Evolutionary conservation across 2,888 invertebrate species (phyloP).

Genomic region (Tetanocera ferruginea): DNA sequence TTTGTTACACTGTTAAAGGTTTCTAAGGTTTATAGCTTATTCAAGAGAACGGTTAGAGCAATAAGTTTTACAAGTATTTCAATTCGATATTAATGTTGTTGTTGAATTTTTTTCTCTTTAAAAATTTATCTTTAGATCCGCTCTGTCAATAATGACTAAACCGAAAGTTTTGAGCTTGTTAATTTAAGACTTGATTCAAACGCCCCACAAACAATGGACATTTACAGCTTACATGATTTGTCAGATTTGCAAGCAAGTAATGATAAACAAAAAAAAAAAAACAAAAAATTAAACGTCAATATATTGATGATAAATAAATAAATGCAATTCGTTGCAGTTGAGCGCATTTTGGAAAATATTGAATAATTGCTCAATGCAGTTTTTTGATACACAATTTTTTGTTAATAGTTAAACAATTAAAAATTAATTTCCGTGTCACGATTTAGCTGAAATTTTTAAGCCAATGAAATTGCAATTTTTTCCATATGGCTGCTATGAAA

Average conservation of each 20-base stretch:
- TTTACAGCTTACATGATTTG: background rate
- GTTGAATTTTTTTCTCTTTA: background rate
- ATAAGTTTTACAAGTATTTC: conserved; percentile 1
- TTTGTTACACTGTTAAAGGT: conserved; percentile 5
- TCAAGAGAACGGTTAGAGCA: background rate
- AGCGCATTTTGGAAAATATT: background rate
- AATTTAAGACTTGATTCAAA: background rate
- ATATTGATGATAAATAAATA: background rate
- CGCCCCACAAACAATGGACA: background rate
- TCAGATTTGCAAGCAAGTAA: conserved; percentile 2
- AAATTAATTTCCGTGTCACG: too few relatives aligned
- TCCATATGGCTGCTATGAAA: too few relatives aligned
- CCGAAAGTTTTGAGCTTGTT: background rate
- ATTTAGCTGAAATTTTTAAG: too few relatives aligned
- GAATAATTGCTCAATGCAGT: background rate
- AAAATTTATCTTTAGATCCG: conserved; percentile 23
- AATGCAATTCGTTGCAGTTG: conserved; percentile 30
- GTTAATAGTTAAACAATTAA: too few relatives aligned
- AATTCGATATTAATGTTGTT: background rate
- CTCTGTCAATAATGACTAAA: conserved; percentile 4
- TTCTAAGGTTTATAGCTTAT: background rate
- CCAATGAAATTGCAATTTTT: too few relatives aligned
- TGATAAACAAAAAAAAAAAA: background rate
- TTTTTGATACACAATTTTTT: too few relatives aligned
- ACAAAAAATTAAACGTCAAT: background rate